Evolutionary conservation across 2,888 invertebrate genomes (phyloP), one percentile per base, ranked within the genome.

Genomic region (Augiades crinisus): DNA sequence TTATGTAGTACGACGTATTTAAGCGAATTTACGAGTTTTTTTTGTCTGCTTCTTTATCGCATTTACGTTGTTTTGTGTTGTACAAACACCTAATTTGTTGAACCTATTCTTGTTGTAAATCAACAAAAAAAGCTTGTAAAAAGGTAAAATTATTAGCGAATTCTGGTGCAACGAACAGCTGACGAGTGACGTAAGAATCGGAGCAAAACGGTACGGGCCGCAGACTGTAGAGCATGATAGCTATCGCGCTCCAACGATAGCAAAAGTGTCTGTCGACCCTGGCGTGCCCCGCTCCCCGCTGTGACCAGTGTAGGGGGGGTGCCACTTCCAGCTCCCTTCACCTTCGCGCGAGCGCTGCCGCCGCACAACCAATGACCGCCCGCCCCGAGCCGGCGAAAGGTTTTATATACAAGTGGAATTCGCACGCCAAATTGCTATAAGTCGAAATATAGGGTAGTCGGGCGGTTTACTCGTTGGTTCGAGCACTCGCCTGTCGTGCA

Each of bases 321-420:
- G 79, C 84, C 83, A 84, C 86, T 83, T 79, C 85, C 87, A 84
- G 81, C 80, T 81, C 68, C 78, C 77, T 73, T 74, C 79, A 76
- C 78, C 75, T 66, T 66, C 62, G 61, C 55, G 61, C 58, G 49
- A 27, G 49, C 55, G 56, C 58, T 7, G 69, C 64, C 58, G 68
- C 65, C 64, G 63, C 59, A 63, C 83, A 67, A 81, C 90, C 90
- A 90, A 90, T 90, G 78, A 78, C 78, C 81, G 82, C 71, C 73
- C 79, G 81, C 81, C 75, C 78, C 78, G 76, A 82, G 78, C 87
- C 86, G 89, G 91, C 90, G 89, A 91, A 91, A 91, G 91, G 91
- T 91, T 91, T 91, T 91, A 91, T 91, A 91, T 91, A 91, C 89
- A 85, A 89, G 89, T 90, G 81, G 90, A 90, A 88, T 90, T 91